Base-by-base conservation (phyloP, 2,888 invertebrate species). In the Euproctis similis region DNA sequence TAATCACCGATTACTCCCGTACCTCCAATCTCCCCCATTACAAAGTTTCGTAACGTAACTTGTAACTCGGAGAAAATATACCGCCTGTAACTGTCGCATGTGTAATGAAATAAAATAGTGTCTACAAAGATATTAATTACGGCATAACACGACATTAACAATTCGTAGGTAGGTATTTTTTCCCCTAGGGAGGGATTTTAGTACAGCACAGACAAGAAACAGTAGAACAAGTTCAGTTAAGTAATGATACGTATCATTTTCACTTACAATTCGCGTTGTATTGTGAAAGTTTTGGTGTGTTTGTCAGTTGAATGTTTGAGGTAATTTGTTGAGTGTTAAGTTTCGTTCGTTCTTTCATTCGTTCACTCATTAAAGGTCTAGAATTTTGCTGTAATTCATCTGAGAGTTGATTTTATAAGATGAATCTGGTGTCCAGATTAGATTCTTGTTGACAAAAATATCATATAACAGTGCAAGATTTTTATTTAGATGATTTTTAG, bases 61-160 rank as follows among this genome's bases (percentile, higher is more conserved):
- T 69, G 52, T 54, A 64, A 70, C 62, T 70, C 55, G 61, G 54
- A 51, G 39, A 50, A 47, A 62, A 67, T 62, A 66, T 63, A 69
- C 59, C 52, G 60, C 64, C 54, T 60, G 62, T 60, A 50, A 44
- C 60, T 54, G 63, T 63, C 63, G 57, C 59, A 59, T 62, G 61
- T 59, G 67, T 77, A 77, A 78, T 75, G 68, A 69, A 77, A 77
- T 82, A 80, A 78, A 80, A 74, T 80, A 80, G 73, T 72, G 69
- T 64, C 68, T 62, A 50, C 55, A 50, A 46, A 60, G 53, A 71
- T 77, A 82, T 80, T 81, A 80, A 82, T 82, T 81, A 78, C 73
- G 54, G 49, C 40, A 50, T 61, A 69, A 72, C 80, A 81, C 73
- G 82, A 62, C 69, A 78, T 68, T 70, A 66, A 39, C 36, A 59